A percentile compares a stretch with the other conserved stretches of the same genome.
These are phyloP conservation scores for Cheilosia soror DNA, from an alignment of 2,888 invertebrate species.

Conservation along the genomic window DNA sequence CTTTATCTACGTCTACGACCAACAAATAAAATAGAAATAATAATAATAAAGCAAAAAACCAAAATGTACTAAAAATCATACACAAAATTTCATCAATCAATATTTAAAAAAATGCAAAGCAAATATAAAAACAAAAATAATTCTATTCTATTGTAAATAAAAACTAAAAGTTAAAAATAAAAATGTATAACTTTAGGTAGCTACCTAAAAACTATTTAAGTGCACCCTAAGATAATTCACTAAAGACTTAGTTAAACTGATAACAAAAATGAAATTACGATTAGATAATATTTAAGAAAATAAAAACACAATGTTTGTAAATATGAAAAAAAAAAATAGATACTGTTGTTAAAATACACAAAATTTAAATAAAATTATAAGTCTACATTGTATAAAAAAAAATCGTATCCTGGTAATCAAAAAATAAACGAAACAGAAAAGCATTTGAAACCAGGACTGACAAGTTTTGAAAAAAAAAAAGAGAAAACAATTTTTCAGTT, in stretches of 20 bases:
- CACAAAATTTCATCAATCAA: conserved; percentile 72
- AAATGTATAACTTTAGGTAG: conserved; percentile 54
- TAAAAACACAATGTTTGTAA: conserved; percentile 26
- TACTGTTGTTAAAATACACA: conserved; percentile 31
- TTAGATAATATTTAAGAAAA: conserved; percentile 25
- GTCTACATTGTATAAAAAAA: conserved; percentile 36
- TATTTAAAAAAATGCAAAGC: conserved; percentile 34
- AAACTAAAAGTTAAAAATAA: conserved; percentile 43
- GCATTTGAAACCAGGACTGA: conserved; percentile 41
- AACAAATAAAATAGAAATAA: conserved; percentile 30
- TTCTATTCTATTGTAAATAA: conserved; percentile 62
- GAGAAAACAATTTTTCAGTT: not conserved
- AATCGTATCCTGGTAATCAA: conserved; percentile 25
- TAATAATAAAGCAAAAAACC: conserved; percentile 57
- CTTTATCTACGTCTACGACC: not conserved
- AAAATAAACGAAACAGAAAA: conserved; percentile 20
- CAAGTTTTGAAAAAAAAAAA: not conserved
- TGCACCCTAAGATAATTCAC: conserved; percentile 69
- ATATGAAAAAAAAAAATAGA: conserved; percentile 27
- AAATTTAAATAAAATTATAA: conserved; percentile 11
- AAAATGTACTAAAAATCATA: conserved; percentile 77
- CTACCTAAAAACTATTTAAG: conserved; percentile 56
- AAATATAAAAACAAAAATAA: conserved; percentile 31
- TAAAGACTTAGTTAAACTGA: conserved; percentile 65
- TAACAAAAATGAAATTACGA: conserved; percentile 24